Percentiles rank a stretch among this genome's conserved stretches.
phyloP scores from a whole-genome alignment of 2,797 vertebrate genomes.

The Anabacerthia variegaticeps region DNA sequence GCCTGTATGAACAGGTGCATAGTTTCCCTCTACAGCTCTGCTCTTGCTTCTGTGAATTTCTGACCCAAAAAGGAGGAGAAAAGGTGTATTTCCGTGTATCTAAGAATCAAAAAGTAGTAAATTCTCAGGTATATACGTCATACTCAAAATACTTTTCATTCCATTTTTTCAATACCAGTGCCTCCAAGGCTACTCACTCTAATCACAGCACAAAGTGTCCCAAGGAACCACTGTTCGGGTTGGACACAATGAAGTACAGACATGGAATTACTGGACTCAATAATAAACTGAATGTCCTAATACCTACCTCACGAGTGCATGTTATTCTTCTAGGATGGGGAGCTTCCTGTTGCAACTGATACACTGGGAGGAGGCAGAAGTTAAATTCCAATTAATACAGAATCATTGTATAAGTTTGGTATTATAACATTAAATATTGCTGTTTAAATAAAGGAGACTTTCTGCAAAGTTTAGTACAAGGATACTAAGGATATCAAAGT shows the following conservation, averaged over 20 bases:
- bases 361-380: slow-evolving; percentile 73
- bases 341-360: slow-evolving; percentile 87
- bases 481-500: background rate
- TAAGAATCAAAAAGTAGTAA: background rate
- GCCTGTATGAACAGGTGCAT: rapidly evolving
- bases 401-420: background rate
- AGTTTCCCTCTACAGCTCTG: background rate
- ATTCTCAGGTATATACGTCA: background rate
- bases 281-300: background rate
- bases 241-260: background rate
- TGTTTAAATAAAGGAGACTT: background rate
- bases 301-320: slow-evolving; percentile 88
- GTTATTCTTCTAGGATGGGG: slow-evolving; percentile 89
- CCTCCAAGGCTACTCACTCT: background rate
- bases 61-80: background rate
- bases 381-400: slow-evolving; percentile 31
- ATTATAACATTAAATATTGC: background rate
- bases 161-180: background rate
- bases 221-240: background rate
- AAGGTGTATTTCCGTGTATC: background rate
- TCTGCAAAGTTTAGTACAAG: background rate
- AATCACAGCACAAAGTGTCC: background rate
- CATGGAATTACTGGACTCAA: background rate
- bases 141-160: background rate
- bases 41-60: background rate